Evolutionary conservation across 2,888 invertebrate genomes (phyloP).

Genomic region (Geophilus truncorum): DNA sequence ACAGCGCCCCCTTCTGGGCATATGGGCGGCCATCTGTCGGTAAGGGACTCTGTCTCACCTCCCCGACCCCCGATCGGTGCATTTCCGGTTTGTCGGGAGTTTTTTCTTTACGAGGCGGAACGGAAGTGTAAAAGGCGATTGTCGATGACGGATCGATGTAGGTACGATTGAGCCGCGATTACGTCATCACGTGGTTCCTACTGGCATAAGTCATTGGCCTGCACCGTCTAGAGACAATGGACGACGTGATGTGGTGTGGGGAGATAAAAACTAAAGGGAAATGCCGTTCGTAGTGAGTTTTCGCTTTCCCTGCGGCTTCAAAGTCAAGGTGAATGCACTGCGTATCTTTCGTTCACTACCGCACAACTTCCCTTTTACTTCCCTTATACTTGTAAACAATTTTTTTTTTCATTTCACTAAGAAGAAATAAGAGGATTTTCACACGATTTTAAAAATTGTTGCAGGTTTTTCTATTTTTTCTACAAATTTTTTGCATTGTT

Average conservation of each 20-base stretch:
- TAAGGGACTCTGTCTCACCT: too few species aligned
- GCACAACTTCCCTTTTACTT: neutral
- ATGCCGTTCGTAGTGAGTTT: neutral
- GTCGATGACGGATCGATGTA: neutral
- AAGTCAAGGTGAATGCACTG: constrained; percentile 14
- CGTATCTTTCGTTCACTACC: neutral
- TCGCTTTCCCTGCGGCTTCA: neutral
- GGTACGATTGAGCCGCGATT: neutral
- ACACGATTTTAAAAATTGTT: too few species aligned
- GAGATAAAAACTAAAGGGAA: neutral
- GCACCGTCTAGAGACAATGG: neutral
- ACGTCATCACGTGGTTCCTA: neutral
- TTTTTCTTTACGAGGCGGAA: neutral
- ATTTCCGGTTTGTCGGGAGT: too few species aligned
- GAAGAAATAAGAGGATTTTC: too few species aligned
- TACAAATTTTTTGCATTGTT: too few species aligned
- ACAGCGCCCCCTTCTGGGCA: neutral
- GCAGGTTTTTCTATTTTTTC: too few species aligned
- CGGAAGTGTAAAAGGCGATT: neutral
- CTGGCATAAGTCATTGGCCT: neutral
- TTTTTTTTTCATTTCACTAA: too few species aligned
- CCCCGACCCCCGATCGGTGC: too few species aligned
- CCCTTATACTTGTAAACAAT: neutral
- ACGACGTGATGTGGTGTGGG: too few species aligned
- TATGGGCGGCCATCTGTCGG: too few species aligned